A percentile compares a stretch with the other conserved stretches of the same genome.
Conservation (phyloP, 2,113 vertebrate genomes). For the Albula glossodonta region DNA sequence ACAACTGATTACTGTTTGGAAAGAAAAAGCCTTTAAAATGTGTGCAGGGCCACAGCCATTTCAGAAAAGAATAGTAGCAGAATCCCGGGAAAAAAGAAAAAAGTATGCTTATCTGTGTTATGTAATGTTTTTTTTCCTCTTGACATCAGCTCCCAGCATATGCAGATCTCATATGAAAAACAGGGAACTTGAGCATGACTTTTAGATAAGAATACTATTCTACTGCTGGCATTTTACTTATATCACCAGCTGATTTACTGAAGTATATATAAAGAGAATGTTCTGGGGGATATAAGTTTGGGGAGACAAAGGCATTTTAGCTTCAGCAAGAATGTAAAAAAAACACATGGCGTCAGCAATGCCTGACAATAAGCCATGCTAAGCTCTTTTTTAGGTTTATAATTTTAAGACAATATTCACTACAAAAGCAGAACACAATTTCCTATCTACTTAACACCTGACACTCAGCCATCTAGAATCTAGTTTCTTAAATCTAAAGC, state of each 20-base stretch:
- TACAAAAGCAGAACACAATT: neutral
- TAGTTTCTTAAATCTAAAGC: neutral
- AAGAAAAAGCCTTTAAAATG: neutral
- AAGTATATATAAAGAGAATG: neutral
- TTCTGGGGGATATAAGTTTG: neutral
- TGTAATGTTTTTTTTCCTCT: neutral
- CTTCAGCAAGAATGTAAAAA: neutral
- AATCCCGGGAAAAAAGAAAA: neutral
- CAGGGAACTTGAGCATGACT: neutral
- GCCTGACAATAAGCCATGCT: neutral
- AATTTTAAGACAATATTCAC: conserved; percentile 22
- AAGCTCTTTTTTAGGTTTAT: conserved; percentile 4
- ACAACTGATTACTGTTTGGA: neutral
- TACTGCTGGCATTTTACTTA: neutral
- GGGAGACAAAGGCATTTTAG: neutral
- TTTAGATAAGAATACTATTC: neutral
- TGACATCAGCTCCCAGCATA: neutral
- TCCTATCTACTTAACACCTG: neutral
- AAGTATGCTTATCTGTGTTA: neutral
- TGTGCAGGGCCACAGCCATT: neutral
- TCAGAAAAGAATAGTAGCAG: neutral
- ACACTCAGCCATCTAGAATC: neutral
- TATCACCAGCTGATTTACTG: neutral
- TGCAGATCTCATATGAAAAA: neutral
- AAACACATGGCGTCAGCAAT: neutral